Base-by-base conservation (phyloP, 2,113 vertebrate species). In the Chloroceryle aenea region DNA sequence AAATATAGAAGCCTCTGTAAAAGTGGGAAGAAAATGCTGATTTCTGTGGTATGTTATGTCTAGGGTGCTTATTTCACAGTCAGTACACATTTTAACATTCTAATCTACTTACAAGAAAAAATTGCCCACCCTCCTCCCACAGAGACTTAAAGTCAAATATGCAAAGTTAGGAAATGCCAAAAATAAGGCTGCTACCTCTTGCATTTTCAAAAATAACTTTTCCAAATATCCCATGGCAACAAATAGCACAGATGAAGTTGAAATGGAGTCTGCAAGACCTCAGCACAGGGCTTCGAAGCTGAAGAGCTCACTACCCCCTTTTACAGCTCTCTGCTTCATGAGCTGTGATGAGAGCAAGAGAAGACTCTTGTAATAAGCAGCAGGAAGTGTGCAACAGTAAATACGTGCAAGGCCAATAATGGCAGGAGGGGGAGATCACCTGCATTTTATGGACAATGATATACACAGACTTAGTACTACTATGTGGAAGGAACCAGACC, bases 181-280 rank as follows among this genome's bases (percentile, higher is more conserved):
- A 95, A 95, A 88, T 90, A 90, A 80, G 72, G 67, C 71, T 90
- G 55, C 42, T 9, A 30, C 29, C 43, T 59, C 85, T 48, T 81
- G 52, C 21, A 40, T 88, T 88, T 88, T 55, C 50, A 86, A 84
- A 96, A 95, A 92, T 92, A 85, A 83, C 47, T 83, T 90, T 87
- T 61, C 63, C 4, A 4, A 93, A 80, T 67, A 91, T 94, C 12
- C 43, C 87, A 90, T 86, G 22, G 79, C 90, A 95, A 92, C 56
- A 48, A 82, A 14, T 18, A 82, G 27, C 50, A 93, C 7, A 58
- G 84, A 62, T 14, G 10, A 68, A 72, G 25, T 7, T 61, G 62
- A 93, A 87, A 55, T 18, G 11, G 30, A 47, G 27, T 36, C 47
- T 61, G 19, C 42, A 87, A 94, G 66, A 64, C 30, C 43, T 75